Evolutionary conservation across 2,888 invertebrate species (phyloP).

Genomic region (Cryptocephalus moraei): DNA sequence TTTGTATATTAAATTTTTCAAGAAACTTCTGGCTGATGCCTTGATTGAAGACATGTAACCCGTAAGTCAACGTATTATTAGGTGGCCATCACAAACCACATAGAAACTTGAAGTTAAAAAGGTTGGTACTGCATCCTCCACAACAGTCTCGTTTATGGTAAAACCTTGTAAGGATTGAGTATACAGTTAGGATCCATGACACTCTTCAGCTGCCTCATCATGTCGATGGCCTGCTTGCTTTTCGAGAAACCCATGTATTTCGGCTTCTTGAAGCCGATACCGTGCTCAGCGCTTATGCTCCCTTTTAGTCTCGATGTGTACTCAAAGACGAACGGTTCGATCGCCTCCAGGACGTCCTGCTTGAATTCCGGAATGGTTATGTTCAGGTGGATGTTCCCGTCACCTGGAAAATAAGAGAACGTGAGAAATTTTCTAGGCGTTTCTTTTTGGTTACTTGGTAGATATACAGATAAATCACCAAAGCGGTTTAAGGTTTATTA

Average conservation of each 20-base stretch:
- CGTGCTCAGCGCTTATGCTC: slow-evolving; percentile 95
- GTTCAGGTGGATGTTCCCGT: slow-evolving; percentile 93
- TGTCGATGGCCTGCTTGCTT: slow-evolving; percentile 55
- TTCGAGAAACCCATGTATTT: slow-evolving; percentile 78
- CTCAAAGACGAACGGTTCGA: slow-evolving; percentile 91
- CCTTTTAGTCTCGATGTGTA: slow-evolving; percentile 72
- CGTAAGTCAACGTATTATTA: too few relatives aligned
- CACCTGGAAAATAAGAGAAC: slow-evolving; percentile 46
- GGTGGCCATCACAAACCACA: too few relatives aligned
- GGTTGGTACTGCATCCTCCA: too few relatives aligned
- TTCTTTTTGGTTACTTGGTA: too few relatives aligned
- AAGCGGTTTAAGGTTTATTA: too few relatives aligned
- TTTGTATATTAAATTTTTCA: too few relatives aligned
- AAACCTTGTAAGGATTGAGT: slow-evolving; percentile 92
- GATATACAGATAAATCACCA: too few relatives aligned
- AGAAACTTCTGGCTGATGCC: too few relatives aligned
- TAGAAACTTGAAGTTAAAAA: too few relatives aligned
- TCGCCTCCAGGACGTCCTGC: slow-evolving; percentile 47
- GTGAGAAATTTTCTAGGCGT: not conserved
- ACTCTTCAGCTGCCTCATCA: slow-evolving; percentile 77
- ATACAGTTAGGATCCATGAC: slow-evolving; percentile 90
- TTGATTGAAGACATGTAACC: too few relatives aligned
- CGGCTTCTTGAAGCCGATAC: slow-evolving; percentile 83
- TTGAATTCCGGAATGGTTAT: slow-evolving; percentile 62
- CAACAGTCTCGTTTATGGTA: too few relatives aligned